Conservation (phyloP, 2,113 vertebrate genomes). For the Anarhynchus alexandrinus region DNA sequence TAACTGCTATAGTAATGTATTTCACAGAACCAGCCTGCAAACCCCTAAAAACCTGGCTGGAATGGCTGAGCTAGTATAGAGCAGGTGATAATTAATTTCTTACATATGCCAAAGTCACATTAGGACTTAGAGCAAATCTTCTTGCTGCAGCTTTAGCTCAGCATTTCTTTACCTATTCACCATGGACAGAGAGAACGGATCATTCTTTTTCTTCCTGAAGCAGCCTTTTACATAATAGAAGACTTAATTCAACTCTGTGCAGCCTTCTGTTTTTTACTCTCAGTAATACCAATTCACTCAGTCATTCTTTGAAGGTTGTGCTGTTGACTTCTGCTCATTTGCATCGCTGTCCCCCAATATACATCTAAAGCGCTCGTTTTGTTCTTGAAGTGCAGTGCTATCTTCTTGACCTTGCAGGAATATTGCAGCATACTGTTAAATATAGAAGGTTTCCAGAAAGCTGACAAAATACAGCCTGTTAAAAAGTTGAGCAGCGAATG, state of each 20-base stretch:
- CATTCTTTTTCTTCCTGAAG: neutral
- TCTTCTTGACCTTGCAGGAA: neutral
- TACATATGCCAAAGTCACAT: neutral
- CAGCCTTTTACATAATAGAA: neutral
- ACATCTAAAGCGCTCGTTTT: neutral
- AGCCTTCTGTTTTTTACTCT: neutral
- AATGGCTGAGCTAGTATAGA: neutral
- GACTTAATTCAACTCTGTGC: neutral
- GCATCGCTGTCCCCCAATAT: neutral
- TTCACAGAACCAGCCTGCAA: neutral
- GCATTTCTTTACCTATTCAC: neutral
- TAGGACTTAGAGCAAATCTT: conserved; percentile 2
- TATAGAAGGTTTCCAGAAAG: neutral
- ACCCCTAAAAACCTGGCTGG: neutral
- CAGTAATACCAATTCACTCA: neutral
- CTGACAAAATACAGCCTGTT: neutral
- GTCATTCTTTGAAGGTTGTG: neutral
- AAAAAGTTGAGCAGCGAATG: neutral
- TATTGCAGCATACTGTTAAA: neutral
- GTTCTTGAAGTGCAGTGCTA: neutral
- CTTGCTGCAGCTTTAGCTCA: neutral
- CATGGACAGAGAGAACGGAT: neutral
- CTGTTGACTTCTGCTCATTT: neutral
- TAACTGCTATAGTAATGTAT: neutral
- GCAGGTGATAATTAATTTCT: neutral